These are phyloP conservation scores for Microctonus aethiopoides DNA, from an alignment of 2,888 invertebrate species.

Conservation along the genomic window DNA sequence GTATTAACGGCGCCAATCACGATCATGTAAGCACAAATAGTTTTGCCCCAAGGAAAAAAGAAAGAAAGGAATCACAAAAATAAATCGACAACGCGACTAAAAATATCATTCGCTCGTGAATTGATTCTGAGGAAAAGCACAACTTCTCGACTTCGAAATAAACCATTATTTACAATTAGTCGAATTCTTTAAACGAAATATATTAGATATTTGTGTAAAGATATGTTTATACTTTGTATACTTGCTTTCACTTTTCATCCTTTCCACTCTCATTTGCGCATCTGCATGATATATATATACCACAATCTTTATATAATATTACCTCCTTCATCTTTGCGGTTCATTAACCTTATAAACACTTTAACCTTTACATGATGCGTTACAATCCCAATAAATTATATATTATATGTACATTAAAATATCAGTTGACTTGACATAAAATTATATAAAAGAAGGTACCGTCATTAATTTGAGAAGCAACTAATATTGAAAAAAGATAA, in stretches of 20 bases:
- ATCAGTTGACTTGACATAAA: not conserved
- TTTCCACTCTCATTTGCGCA: constrained; percentile 2
- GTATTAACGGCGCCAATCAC: constrained; percentile 9
- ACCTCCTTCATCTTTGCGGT: not conserved
- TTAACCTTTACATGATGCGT: constrained; percentile 18
- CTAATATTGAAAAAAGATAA: not conserved
- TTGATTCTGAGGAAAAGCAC: not conserved
- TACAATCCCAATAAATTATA: constrained; percentile 17
- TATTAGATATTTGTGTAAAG: not conserved
- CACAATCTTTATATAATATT: constrained; percentile 1
- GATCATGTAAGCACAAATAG: constrained; percentile 28
- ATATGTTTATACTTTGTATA: constrained; percentile 1
- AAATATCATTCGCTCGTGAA: not conserved
- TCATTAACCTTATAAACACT: constrained; percentile 28
- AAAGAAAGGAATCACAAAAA: constrained; percentile 30
- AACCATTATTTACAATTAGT: not conserved
- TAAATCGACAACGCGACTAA: constrained; percentile 22
- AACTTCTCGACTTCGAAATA: not conserved
- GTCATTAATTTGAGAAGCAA: constrained; percentile 15
- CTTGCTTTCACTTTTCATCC: not conserved
- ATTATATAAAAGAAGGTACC: not conserved
- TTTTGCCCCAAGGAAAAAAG: constrained; percentile 16
- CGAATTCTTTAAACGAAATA: not conserved
- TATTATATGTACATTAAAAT: constrained; percentile 22
- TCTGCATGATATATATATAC: constrained; percentile 16